A percentile compares a stretch with the other conserved stretches of the same genome.
Conservation (phyloP, 1,140 invertebrate species). For the Drosophila sulfurigaster region DNA sequence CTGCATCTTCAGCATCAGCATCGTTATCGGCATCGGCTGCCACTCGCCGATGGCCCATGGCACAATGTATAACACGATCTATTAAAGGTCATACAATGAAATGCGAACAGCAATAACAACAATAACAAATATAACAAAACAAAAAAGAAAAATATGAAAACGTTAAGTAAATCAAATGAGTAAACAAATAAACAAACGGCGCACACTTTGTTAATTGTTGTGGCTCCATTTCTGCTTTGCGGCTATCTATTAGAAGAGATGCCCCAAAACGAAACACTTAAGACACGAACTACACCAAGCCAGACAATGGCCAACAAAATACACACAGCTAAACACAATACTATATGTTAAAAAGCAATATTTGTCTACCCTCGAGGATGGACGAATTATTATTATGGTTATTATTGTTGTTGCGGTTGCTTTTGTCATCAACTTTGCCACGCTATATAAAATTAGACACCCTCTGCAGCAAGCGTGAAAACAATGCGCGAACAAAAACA, state of each 20-base stretch:
- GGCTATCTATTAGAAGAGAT: conserved; percentile 56
- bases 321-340: conserved; percentile 20
- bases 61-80: conserved; percentile 74
- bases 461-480: conserved; percentile 19
- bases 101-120: conserved; percentile 21
- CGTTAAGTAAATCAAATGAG: conserved; percentile 69
- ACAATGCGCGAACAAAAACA: conserved; percentile 5
- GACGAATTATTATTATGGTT: conserved; percentile 15
- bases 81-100: conserved; percentile 69
- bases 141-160: conserved; percentile 29
- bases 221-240: conserved; percentile 2
- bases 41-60: conserved; percentile 54
- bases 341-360: conserved; percentile 39
- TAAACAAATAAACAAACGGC: conserved; percentile 65
- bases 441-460: conserved; percentile 46
- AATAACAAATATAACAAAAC: neutral
- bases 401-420: conserved; percentile 19
- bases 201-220: conserved; percentile 76
- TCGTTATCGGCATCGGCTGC: neutral
- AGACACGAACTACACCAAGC: conserved; percentile 67
- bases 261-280: conserved; percentile 72
- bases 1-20: conserved; percentile 42
- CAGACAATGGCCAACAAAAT: conserved; percentile 27
- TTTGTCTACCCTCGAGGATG: conserved; percentile 44
- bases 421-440: conserved; percentile 26